Base-by-base conservation (phyloP, 2,888 invertebrate species). In the Barypeithes pellucidus region DNA sequence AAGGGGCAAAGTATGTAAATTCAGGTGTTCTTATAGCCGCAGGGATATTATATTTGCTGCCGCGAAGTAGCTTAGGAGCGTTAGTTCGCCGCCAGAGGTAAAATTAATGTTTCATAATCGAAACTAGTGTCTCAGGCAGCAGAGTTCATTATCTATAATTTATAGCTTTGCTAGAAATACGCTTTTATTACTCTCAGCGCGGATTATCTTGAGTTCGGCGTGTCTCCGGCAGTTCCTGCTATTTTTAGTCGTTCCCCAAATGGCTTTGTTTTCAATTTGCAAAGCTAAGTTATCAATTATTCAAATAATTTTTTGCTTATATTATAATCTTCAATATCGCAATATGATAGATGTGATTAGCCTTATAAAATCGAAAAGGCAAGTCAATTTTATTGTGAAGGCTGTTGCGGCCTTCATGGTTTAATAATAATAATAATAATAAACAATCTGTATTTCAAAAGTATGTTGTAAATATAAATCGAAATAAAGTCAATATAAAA, bases 31-130 rank as follows among this genome's bases (percentile, higher is more conserved):
- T 33, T 63, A 63, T 16, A 29, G 47, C 63, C 63, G n/a, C 18
- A n/a, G 29, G 47, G 47, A 50, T 47, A 63, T 33, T 50, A 33
- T 45, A 63, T 52, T 29, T 11, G 60, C 47, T 16, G 59, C 50
- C 71, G 33, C 60, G 52, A n/a, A 62, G 54, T 29, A 41, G 70
- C 63, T 63, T 65, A 65, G 54, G 76, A 78, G 82, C 82, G 83
- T 83, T 83, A 83, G 80, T 79, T 76, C 78, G 65, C 81, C 82
- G 82, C 82, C 81, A 84, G 83, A 83, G 83, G 82, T 81, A 82
- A 85, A 85, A 85, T 85, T 85, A 84, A 85, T 84, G 85, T 84
- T 85, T 83, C 84, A 85, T 84, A 84, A 84, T 85, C 85, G 84
- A 83, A 84, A 83, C 82, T 82, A 84, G 81, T 84, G 84, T 83